A percentile compares a stretch with the other conserved stretches of the same genome.
Evolutionary conservation across 1,140 invertebrate species (phyloP).

Genomic region (Tenebrio molitor): DNA sequence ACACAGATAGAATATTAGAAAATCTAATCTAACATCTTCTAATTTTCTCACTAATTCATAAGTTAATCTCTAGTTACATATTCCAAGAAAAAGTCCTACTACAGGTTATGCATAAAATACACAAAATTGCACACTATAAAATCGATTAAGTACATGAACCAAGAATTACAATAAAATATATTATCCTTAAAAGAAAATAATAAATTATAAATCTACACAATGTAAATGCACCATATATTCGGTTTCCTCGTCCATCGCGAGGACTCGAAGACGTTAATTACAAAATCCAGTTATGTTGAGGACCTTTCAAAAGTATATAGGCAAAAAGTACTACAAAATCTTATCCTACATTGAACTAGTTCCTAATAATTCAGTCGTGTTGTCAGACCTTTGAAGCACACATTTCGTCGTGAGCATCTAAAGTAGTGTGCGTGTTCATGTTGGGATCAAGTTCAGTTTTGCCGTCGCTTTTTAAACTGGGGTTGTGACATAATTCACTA

Average conservation of each 20-base stretch:
- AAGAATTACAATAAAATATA: not conserved
- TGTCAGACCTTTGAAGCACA: constrained; percentile 46
- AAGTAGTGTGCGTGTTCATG: constrained; percentile 54
- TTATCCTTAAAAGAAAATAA: constrained; percentile 5
- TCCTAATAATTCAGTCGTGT: constrained; percentile 26
- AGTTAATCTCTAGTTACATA: constrained; percentile 25
- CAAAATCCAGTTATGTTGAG: constrained; percentile 14
- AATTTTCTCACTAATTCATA: constrained; percentile 46
- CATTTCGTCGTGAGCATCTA: constrained; percentile 46
- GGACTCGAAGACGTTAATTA: constrained; percentile 13
- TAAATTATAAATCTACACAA: constrained; percentile 40
- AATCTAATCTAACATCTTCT: constrained; percentile 43
- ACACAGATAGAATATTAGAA: constrained; percentile 47
- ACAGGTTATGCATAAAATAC: constrained; percentile 1
- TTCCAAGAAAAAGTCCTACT: constrained; percentile 18
- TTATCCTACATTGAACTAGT: constrained; percentile 22
- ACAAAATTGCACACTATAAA: constrained; percentile 10
- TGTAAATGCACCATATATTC: constrained; percentile 39
- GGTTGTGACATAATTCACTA: constrained; percentile 50
- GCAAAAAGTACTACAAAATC: constrained; percentile 32
- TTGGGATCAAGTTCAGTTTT: constrained; percentile 55
- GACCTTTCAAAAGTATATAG: constrained; percentile 32
- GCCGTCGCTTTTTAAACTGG: constrained; percentile 41
- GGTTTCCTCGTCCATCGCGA: constrained; percentile 41
- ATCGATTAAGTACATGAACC: constrained; percentile 32